Evolutionary conservation across 2,888 invertebrate genomes (phyloP), one percentile per base, ranked within the genome.

Genomic region (Drosophila kanekoi): DNA sequence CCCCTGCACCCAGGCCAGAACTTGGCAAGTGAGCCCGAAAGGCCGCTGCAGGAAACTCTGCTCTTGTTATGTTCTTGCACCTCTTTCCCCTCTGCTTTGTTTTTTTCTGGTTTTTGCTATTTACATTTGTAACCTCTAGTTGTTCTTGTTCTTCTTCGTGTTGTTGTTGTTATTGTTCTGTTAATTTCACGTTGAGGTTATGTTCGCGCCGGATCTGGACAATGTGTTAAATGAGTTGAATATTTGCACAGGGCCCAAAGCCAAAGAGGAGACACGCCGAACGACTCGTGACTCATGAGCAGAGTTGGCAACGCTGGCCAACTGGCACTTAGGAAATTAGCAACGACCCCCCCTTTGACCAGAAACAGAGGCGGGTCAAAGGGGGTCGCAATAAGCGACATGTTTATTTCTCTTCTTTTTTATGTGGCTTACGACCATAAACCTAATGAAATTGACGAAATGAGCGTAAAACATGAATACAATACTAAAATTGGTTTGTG

Each of bases 181-280:
- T 63, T 68, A 71, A 71, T 71, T 63, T 49, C 45, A 59, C 51
- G 59, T 77, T 82, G 86, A 76, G 77, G 74, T 72, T 83, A 75
- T 72, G 75, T 70, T 75, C 65, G 53, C 65, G 56, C 32, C 62
- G 62, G 75, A 81, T 81, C 70, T 70, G 67, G 49, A 87, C 84
- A 87, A 81, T 85, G 86, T 88, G 87, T 74, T 81, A 87, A 81
- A 81, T 87, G 87, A 87, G 84, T 87, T 72, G 69, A 83, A 70
- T 83, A 71, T 71, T 85, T 75, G 82, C 57, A 38, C 60, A 66
- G 47, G 49, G 65, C 41, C 57, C 38, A 13, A 47, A 40, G 33
- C 18, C 51, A 44, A 10, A 45, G 37, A 20, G 18, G 10, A 28
- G 23, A 40, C 16, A 52, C 33, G n/a, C 38, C 11, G 32, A 51